Evolutionary conservation across 2,113 vertebrate genomes (phyloP).

Genomic region (Strigops habroptila): DNA sequence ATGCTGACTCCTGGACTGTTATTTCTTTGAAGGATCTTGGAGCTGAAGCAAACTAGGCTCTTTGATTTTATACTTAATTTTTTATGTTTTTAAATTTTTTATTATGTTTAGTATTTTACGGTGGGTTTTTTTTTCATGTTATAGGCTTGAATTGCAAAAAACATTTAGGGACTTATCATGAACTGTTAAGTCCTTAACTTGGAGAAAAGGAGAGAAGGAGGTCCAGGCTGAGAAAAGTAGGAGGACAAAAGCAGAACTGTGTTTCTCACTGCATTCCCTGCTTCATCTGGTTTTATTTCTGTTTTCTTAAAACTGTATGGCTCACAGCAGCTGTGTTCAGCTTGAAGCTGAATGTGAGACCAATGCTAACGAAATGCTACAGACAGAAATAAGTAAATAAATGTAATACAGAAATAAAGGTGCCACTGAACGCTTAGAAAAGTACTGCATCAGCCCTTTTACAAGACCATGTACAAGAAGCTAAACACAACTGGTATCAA

Average conservation of each 20-base stretch:
- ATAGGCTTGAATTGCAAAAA: neutral
- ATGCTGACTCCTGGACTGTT: neutral
- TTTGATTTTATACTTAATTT: neutral
- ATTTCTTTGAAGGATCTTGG: neutral
- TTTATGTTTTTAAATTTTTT: neutral
- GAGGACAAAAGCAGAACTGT: neutral
- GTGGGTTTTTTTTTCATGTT: neutral
- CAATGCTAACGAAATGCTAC: neutral
- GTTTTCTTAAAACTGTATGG: neutral
- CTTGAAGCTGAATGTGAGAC: neutral
- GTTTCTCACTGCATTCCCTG: neutral
- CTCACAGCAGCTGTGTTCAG: neutral
- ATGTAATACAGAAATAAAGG: neutral
- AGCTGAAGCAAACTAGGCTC: neutral
- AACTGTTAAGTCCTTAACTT: neutral
- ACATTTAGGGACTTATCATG: neutral
- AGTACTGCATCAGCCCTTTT: neutral
- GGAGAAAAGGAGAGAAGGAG: neutral
- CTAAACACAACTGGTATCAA: neutral
- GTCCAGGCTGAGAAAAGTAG: neutral
- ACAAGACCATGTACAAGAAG: neutral
- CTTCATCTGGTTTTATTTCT: neutral
- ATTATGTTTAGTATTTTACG: neutral
- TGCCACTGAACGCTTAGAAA: neutral
- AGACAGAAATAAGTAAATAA: neutral